Evolutionary conservation across 2,113 vertebrate genomes (phyloP).

Genomic region (Oreotrochilus melanogaster): DNA sequence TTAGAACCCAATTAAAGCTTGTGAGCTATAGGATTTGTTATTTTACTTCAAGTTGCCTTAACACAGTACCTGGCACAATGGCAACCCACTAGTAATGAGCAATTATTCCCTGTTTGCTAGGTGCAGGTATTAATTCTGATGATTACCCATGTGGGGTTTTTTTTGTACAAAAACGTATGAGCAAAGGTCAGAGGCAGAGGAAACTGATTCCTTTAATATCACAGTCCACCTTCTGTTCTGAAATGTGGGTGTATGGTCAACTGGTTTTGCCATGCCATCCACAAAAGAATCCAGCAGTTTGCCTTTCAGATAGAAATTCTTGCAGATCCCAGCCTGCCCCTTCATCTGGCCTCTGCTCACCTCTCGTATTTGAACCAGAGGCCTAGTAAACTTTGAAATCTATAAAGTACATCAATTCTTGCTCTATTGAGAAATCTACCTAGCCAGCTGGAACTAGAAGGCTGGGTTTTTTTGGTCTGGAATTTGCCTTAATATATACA

Average conservation of each 20-base stretch:
- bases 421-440: neutral
- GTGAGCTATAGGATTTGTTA: neutral
- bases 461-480: accelerated
- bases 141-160: neutral
- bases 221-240: neutral
- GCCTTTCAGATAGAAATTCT: neutral
- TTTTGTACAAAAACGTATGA: neutral
- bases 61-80: neutral
- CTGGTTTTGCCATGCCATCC: neutral
- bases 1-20: neutral
- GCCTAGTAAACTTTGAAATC: neutral
- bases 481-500: neutral
- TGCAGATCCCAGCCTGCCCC: neutral
- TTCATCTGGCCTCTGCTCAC: neutral
- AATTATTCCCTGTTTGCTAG: neutral
- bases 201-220: neutral
- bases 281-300: neutral
- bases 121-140: neutral
- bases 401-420: neutral
- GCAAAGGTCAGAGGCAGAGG: neutral
- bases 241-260: neutral
- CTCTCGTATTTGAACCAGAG: neutral
- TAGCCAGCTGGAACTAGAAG: neutral
- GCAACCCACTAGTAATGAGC: neutral
- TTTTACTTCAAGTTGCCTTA: neutral